Evolutionary conservation across 2,113 vertebrate species (phyloP), one percentile per base, ranked within the genome.

Genomic region (Zapus hudsonius): DNA sequence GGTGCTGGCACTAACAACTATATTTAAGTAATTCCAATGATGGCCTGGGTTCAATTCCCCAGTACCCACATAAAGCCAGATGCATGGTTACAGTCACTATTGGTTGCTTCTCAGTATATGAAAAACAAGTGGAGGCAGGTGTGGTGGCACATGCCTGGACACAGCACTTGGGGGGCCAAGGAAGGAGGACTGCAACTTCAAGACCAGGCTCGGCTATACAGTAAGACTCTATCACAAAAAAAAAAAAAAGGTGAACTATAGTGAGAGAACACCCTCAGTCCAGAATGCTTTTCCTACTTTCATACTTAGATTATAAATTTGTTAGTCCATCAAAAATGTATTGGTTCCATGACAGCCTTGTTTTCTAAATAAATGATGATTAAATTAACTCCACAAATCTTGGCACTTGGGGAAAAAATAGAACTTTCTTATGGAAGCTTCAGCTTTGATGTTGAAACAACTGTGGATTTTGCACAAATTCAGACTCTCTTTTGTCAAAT

Each of bases 351-450:
- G 20, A 59, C 0, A 17, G 22, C 82, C 93, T 75, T 67, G 1
- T 0, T 84, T 94, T 90, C 87, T 76, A 93, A 80, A 94, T 89
- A 93, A 93, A 69, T 64, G 23, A 31, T 11, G 93, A 63, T 66
- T 73, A 87, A 93, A 81, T 94, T 92, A 92, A 90, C 8, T 70
- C 40, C 78, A 55, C 5, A 86, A 61, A 66, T 93, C 81, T 91
- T 76, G 80, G 25, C 2, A 66, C 13, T 75, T 22, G 42, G 84
- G 55, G 6, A 36, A 55, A 12, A 73, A 91, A 55, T 1, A 75
- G 9, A 75, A 76, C 40, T 84, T 82, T 80, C 4, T 19, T 72
- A n/a, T 23, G 47, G 44, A 93, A 72, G 10, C 1, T 88, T 76
- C 11, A 70, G 38, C 5, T n/a, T 70, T 91, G 52, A 40, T 29